These are phyloP conservation scores for Drosophila bipectinata DNA, from an alignment of 1,140 invertebrate species.

Conservation along the genomic window DNA sequence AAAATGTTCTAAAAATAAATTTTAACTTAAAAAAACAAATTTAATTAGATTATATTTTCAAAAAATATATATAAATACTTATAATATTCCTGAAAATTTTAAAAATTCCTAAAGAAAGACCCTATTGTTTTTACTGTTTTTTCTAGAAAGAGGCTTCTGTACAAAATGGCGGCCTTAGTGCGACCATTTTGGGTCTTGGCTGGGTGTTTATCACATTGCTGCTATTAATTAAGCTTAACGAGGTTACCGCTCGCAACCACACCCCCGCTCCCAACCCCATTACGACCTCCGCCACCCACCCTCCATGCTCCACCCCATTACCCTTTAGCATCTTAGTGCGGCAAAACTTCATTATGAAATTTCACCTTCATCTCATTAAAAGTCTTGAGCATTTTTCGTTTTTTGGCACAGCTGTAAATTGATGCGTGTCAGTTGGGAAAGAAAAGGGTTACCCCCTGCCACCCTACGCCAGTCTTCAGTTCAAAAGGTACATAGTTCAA, in stretches of 20 bases:
- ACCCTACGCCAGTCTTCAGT: conserved; percentile 1
- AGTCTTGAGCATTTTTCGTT: conserved; percentile 69
- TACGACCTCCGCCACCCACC: neutral
- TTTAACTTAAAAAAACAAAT: no score
- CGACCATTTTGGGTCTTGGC: conserved; percentile 62
- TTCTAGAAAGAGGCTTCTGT: conserved; percentile 1
- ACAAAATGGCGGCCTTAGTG: conserved; percentile 69
- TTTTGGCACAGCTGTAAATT: conserved; percentile 51
- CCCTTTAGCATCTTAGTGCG: conserved; percentile 46
- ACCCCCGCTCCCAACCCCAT: conserved; percentile 33
- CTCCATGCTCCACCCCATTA: neutral
- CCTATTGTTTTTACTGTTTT: conserved; percentile 1
- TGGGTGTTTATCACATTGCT: conserved; percentile 83
- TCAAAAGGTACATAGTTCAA: conserved; percentile 21
- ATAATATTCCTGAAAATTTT: no score
- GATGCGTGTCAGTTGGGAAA: conserved; percentile 59
- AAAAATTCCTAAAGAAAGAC: no score
- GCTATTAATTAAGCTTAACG: conserved; percentile 84
- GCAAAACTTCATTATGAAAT: conserved; percentile 81
- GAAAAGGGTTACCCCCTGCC: conserved; percentile 31
- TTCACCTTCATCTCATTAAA: conserved; percentile 84
- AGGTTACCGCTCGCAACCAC: conserved; percentile 82
- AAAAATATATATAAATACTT: no score
- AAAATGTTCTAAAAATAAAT: no score
- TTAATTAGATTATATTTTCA: no score